A percentile compares a stretch with the other conserved stretches of the same genome.
These are phyloP conservation scores for Odocoileus virginianus DNA, from an alignment of 2,113 vertebrate species.

Conservation along the genomic window DNA sequence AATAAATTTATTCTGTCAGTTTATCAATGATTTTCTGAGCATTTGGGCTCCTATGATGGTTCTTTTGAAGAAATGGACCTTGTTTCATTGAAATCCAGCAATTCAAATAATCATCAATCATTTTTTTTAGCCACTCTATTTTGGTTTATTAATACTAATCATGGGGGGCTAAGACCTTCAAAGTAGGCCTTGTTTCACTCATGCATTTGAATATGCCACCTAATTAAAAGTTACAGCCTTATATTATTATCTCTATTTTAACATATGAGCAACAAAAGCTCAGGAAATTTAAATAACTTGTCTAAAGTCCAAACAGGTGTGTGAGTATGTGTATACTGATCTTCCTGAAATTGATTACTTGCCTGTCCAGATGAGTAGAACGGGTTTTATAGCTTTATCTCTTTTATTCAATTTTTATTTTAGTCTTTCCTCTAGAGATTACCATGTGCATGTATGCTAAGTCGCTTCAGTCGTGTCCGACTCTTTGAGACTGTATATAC, in stretches of 20 bases:
- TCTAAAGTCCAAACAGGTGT: background rate
- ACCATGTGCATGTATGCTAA: background rate
- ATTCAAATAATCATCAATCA: background rate
- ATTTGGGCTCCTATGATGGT: background rate
- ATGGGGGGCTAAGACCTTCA: background rate
- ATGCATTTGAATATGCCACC: background rate
- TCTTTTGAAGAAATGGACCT: background rate
- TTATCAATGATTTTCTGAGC: background rate
- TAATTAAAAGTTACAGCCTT: background rate
- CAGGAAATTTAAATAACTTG: background rate
- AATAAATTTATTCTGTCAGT: background rate
- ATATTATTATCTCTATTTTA: background rate
- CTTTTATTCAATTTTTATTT: background rate
- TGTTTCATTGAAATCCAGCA: background rate
- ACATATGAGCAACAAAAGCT: background rate
- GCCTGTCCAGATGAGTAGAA: background rate
- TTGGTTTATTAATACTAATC: background rate
- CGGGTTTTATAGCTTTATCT: background rate
- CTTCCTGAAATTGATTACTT: background rate
- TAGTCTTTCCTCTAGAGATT: background rate
- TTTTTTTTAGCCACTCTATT: background rate
- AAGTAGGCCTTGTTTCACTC: background rate
- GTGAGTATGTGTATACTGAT: background rate
- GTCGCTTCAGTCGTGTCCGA: rapidly evolving
- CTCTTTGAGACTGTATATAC: background rate